Evolutionary conservation across 2,797 vertebrate genomes (phyloP), one percentile per base, ranked within the genome.

Genomic region (Channa striata): DNA sequence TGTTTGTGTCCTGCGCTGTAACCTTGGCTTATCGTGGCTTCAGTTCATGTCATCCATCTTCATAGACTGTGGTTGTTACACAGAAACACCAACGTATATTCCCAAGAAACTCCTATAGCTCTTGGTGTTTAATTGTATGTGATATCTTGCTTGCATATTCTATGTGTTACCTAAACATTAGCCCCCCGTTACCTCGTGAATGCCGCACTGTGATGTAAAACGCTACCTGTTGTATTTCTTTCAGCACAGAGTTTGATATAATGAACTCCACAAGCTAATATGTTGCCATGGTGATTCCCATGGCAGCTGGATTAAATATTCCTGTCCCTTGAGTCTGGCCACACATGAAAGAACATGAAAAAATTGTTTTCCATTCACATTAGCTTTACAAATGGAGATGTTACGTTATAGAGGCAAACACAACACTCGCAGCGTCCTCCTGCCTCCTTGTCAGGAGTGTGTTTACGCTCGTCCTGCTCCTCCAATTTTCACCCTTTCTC

Each of bases 261-360:
- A 58, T 53, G 50, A 81, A 46, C 59, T 83, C 73, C 77, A 62
- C 83, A 74, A 82, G 59, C 70, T 72, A 70, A 79, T 76, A 73
- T 65, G 77, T 81, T 83, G 46, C 67, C 72, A 86, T 81, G 74
- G 77, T 58, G 47, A 85, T 77, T 53, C 59, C 72, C 46, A 50
- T 21, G 48, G 63, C 25, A 73, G 56, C 51, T 63, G 23, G 53
- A 60, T 40, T 83, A 42, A 74, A 51, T 65, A 68, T 85, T 62
- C 50, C 19, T 68, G 57, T 61, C 11, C 12, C 65, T 42, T 36
- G 43, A 40, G 49, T 54, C 25, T 58, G 56, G 67, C 53, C 54
- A 19, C 43, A 79, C 50, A 74, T 59, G 67, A 77, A 64, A 52
- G 23, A 0, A n/a, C 2, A 1, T 25, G 39, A 40, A 12, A 40